Conservation (phyloP, 2,797 vertebrate genomes). For the Girardinus metallicus region DNA sequence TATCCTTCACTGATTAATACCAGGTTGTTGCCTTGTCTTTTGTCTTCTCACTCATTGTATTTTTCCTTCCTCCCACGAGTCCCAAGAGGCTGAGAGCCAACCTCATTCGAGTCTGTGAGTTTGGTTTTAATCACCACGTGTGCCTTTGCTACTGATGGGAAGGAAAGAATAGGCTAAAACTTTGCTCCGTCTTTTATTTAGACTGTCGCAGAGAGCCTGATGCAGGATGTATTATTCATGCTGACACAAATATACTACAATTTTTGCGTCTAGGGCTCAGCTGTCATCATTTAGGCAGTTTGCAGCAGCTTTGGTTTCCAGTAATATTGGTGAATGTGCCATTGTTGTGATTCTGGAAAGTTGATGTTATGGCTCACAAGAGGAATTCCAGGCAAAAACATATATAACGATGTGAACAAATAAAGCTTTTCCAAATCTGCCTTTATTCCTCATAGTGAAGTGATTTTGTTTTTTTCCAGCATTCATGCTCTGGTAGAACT, state of each 20-base stretch:
- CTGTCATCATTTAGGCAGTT: constrained; percentile 1
- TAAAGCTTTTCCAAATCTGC: constrained; percentile 5
- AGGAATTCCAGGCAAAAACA: constrained; percentile 5
- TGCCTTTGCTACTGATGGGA: constrained; percentile 42
- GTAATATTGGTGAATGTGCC: not conserved
- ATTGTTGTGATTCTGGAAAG: not conserved
- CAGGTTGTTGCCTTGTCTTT: constrained; percentile 31
- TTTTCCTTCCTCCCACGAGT: constrained; percentile 39
- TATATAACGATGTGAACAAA: constrained; percentile 19
- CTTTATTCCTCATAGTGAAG: constrained; percentile 10
- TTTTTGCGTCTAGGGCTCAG: not conserved
- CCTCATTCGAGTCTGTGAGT: constrained; percentile 53
- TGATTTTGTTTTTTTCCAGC: constrained; percentile 12
- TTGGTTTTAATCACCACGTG: constrained; percentile 56
- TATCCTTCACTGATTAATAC: constrained; percentile 43
- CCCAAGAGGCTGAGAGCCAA: constrained; percentile 45
- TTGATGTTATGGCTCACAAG: not conserved
- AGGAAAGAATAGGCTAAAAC: constrained; percentile 27
- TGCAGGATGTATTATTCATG: constrained; percentile 14
- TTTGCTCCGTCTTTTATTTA: constrained; percentile 41
- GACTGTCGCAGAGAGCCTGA: constrained; percentile 23
- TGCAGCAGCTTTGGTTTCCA: constrained; percentile 1
- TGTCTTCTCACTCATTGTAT: constrained; percentile 29
- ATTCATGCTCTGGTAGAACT: constrained; percentile 2
- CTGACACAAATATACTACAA: constrained; percentile 9